Evolutionary conservation across 2,797 vertebrate species (phyloP).

Genomic region (Caiman crocodilus): DNA sequence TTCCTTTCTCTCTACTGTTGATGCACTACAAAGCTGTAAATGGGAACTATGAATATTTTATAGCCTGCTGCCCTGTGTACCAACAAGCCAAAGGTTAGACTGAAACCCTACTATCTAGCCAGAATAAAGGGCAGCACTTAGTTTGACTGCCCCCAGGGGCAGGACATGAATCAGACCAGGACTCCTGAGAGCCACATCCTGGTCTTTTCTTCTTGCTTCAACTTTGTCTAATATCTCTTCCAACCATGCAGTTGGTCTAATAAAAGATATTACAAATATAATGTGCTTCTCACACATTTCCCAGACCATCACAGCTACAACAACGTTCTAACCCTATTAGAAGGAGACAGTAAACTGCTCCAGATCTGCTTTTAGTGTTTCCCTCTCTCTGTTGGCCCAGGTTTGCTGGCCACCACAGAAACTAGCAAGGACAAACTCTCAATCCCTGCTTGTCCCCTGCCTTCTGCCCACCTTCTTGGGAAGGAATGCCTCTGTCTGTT

Average conservation of each 20-base stretch:
- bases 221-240: background rate
- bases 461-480: no score
- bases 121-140: background rate
- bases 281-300: no score
- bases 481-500: background rate
- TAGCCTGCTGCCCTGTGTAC: background rate
- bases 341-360: background rate
- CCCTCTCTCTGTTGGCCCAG: background rate
- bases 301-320: no score
- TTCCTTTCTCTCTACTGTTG: background rate
- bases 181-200: background rate
- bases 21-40: background rate
- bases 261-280: no score
- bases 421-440: background rate
- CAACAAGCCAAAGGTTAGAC: fast-evolving
- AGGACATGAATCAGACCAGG: background rate
- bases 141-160: background rate
- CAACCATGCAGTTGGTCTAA: background rate
- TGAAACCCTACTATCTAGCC: background rate
- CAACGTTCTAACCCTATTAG: no score
- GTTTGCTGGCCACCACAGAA: background rate
- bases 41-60: background rate
- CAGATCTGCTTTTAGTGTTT: background rate
- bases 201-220: background rate
- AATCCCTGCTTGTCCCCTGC: background rate